phyloP scores from a whole-genome alignment of 2,113 vertebrate species.

The Piprites chloris region DNA sequence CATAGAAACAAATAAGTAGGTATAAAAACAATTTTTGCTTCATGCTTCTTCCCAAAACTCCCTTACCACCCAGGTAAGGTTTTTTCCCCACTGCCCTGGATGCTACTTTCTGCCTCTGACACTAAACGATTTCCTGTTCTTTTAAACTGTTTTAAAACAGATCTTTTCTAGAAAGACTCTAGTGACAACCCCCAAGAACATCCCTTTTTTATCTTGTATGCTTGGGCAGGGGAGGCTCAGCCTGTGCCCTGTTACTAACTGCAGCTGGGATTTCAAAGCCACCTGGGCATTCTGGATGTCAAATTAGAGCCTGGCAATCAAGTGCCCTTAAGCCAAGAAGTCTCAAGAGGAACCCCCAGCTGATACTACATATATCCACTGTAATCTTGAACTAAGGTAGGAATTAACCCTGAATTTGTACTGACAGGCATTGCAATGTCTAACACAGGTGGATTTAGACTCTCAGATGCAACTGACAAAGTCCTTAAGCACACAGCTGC shows the following conservation, averaged over 20 bases:
- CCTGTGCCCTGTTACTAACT: not conserved
- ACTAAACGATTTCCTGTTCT: not conserved
- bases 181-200: not conserved
- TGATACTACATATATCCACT: not conserved
- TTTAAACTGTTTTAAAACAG: not conserved
- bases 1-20: not conserved
- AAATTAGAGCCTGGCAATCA: not conserved
- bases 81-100: not conserved
- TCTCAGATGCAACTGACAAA: not conserved
- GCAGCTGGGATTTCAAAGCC: not conserved
- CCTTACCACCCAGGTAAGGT: rapidly evolving
- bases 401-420: not conserved
- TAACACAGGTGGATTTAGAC: not conserved
- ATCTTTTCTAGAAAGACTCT: not conserved
- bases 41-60: not conserved
- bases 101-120: not conserved
- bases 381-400: not conserved
- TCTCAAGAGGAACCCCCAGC: not conserved
- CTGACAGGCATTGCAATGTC: not conserved
- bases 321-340: not conserved
- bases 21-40: not conserved
- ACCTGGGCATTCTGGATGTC: not conserved
- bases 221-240: not conserved
- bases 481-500: not conserved
- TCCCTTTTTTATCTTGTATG: not conserved